Evolutionary conservation across 2,888 invertebrate genomes (phyloP).

Genomic region (Xylophagus ater): DNA sequence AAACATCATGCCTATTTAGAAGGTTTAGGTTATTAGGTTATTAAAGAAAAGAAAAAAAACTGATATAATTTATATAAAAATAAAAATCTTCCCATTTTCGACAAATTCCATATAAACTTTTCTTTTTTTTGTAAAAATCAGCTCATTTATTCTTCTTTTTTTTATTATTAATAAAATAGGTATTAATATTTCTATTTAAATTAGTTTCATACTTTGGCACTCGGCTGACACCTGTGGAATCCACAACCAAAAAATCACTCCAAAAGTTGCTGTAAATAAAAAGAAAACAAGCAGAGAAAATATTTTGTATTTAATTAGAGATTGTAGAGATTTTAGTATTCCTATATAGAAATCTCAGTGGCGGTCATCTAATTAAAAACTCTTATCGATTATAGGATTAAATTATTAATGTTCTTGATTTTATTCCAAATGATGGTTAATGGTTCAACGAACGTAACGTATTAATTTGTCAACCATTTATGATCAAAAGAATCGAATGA

Average conservation of each 20-base stretch:
- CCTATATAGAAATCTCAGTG: not conserved
- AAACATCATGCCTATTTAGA: too few species aligned
- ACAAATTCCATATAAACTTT: too few species aligned
- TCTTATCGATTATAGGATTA: not conserved
- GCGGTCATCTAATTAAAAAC: not conserved
- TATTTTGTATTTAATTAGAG: slow-evolving; percentile 2
- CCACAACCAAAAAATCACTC: slow-evolving; percentile 40
- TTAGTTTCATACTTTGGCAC: slow-evolving; percentile 47
- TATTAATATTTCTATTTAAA: slow-evolving; percentile 2
- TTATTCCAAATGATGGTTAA: not conserved
- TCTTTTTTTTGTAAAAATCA: slow-evolving; percentile 6
- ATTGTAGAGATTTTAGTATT: too few species aligned
- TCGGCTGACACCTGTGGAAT: slow-evolving; percentile 44
- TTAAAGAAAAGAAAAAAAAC: too few species aligned
- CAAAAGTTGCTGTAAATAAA: slow-evolving; percentile 38
- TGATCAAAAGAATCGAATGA: too few species aligned
- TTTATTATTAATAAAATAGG: slow-evolving; percentile 8
- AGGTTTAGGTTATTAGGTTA: too few species aligned
- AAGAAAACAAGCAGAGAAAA: slow-evolving; percentile 21
- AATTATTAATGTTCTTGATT: not conserved
- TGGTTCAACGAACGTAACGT: too few species aligned
- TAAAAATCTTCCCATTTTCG: not conserved
- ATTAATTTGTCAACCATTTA: too few species aligned
- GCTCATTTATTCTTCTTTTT: slow-evolving; percentile 10
- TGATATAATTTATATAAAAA: too few species aligned